Conservation (phyloP, 2,797 vertebrate species). For the Scleropages formosus region DNA sequence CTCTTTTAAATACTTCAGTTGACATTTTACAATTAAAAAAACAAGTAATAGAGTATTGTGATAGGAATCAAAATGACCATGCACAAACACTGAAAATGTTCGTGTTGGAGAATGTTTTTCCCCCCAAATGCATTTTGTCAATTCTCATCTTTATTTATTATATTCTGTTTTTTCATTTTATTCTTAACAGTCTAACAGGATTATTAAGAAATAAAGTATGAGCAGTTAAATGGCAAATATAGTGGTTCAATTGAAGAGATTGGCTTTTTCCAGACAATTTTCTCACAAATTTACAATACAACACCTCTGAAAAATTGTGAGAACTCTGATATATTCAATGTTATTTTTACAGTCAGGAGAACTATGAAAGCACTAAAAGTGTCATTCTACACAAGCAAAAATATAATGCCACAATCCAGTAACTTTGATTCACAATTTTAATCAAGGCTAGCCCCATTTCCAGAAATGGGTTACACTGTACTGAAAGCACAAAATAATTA, state of each 20-base stretch:
- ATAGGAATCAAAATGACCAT: not conserved
- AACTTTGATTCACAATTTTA: slow-evolving; percentile 61
- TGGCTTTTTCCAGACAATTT: slow-evolving; percentile 15
- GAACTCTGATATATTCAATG: no score
- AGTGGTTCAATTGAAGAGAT: slow-evolving; percentile 48
- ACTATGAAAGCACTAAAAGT: not conserved
- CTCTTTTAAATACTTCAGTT: not conserved
- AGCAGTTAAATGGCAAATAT: slow-evolving; percentile 51
- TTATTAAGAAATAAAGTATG: slow-evolving; percentile 51
- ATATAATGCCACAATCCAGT: slow-evolving; percentile 63
- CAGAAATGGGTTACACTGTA: slow-evolving; percentile 63
- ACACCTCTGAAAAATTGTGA: slow-evolving; percentile 35
- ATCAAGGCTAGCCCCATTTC: slow-evolving; percentile 62
- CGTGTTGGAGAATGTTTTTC: slow-evolving; percentile 26
- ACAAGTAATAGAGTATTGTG: not conserved
- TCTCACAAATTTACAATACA: not conserved
- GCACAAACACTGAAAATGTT: slow-evolving; percentile 31
- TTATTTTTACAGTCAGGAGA: no score
- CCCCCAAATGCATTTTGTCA: slow-evolving; percentile 36
- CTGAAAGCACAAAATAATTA: slow-evolving; percentile 50
- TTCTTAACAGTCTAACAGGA: slow-evolving; percentile 63
- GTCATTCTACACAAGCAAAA: slow-evolving; percentile 44
- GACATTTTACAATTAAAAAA: no score
- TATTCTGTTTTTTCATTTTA: slow-evolving; percentile 49
- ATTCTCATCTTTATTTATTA: slow-evolving; percentile 9